These are phyloP conservation scores for Notodonta dromedarius DNA, from an alignment of 2,888 invertebrate species.

Conservation along the genomic window DNA sequence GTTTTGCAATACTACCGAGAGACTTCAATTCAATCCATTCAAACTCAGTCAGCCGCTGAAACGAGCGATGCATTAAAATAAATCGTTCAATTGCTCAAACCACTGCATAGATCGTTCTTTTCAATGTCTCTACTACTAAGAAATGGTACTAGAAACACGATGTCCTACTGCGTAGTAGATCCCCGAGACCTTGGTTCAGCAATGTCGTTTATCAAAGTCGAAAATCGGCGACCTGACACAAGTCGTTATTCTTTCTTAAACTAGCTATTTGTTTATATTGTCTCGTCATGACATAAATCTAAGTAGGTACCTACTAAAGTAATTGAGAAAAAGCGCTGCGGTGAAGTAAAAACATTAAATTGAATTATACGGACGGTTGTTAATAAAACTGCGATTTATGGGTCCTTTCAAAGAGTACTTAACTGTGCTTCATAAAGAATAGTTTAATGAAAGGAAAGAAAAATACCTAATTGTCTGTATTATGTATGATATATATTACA, in stretches of 20 bases:
- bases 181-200: conserved; percentile 5
- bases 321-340: neutral
- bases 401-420: neutral
- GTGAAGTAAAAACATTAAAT: neutral
- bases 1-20: too few relatives aligned
- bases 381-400: neutral
- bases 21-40: neutral
- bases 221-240: conserved; percentile 9
- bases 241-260: conserved; percentile 9
- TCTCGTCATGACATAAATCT: conserved; percentile 3
- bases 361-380: neutral
- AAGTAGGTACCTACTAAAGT: neutral
- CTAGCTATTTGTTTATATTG: conserved; percentile 7
- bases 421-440: too few relatives aligned
- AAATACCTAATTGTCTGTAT: too few relatives aligned
- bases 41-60: neutral
- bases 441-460: too few relatives aligned
- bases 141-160: neutral
- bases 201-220: conserved; percentile 8
- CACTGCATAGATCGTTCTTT: neutral
- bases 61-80: neutral
- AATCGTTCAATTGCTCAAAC: neutral
- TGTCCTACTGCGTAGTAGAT: conserved; percentile 1
- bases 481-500: too few relatives aligned
- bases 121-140: too few relatives aligned